Conservation (phyloP, 2,113 vertebrate genomes). For the Datnioides undecimradiatus region DNA sequence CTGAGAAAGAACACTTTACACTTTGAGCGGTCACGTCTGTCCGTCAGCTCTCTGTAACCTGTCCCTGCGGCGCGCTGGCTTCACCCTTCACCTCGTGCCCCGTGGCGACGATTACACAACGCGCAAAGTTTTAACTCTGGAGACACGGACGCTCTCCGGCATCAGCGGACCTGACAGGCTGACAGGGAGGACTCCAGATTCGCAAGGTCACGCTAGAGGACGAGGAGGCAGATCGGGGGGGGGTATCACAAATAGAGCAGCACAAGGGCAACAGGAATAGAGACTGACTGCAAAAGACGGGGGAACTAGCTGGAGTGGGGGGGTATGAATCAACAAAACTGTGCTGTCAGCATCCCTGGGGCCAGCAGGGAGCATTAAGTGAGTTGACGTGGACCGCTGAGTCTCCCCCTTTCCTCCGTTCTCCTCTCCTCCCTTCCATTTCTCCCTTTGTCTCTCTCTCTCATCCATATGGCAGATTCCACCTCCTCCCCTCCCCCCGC, state of each 20-base stretch:
- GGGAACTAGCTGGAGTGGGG: slow-evolving; percentile 52
- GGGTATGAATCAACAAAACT: slow-evolving; percentile 76
- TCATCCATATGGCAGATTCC: slow-evolving; percentile 76
- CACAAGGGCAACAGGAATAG: slow-evolving; percentile 58
- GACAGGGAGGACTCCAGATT: slow-evolving; percentile 47
- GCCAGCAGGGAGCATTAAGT: slow-evolving; percentile 70
- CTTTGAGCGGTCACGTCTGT: slow-evolving; percentile 33
- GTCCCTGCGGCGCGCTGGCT: slow-evolving; percentile 16
- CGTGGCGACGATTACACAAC: slow-evolving; percentile 31
- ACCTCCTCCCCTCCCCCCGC: slow-evolving; percentile 65
- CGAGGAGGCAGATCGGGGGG: slow-evolving; percentile 23
- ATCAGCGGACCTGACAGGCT: slow-evolving; percentile 57
- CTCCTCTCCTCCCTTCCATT: slow-evolving; percentile 53
- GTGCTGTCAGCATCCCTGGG: slow-evolving; percentile 76
- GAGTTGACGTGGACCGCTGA: slow-evolving; percentile 71
- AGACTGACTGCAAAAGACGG: slow-evolving; percentile 63
- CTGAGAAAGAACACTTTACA: slow-evolving; percentile 35
- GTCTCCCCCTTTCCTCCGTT: slow-evolving; percentile 58
- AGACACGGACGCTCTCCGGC: slow-evolving; percentile 29
- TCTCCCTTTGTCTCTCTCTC: slow-evolving; percentile 68
- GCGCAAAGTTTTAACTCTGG: not conserved
- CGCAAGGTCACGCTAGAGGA: slow-evolving; percentile 69
- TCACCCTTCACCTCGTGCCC: slow-evolving; percentile 45
- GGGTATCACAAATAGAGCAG: slow-evolving; percentile 31
- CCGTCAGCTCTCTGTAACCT: slow-evolving; percentile 32